Evolutionary conservation across 2,113 vertebrate species (phyloP).

Genomic region (Erinaceus europaeus): DNA sequence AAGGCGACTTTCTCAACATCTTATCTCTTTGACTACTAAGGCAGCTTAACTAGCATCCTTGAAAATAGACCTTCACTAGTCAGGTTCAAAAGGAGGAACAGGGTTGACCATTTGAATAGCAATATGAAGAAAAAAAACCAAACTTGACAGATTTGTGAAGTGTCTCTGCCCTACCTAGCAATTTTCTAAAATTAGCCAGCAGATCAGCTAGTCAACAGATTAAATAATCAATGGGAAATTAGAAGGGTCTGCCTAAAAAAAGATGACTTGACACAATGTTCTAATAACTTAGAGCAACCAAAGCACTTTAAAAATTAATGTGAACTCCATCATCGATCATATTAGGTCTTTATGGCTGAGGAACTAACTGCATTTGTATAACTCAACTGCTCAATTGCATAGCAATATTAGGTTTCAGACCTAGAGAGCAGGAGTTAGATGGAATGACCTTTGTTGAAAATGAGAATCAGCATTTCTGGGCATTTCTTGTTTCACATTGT

Average conservation of each 20-base stretch:
- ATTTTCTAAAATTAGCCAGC: conserved; percentile 36
- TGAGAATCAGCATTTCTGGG: conserved; percentile 41
- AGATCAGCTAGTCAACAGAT: conserved; percentile 5
- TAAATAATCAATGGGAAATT: conserved; percentile 22
- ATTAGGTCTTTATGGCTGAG: conserved; percentile 42
- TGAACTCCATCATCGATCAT: conserved; percentile 45
- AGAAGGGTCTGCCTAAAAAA: conserved; percentile 29
- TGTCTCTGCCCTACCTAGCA: not conserved
- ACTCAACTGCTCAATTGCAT: conserved; percentile 28
- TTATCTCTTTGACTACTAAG: not conserved
- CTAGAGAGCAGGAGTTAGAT: conserved; percentile 43
- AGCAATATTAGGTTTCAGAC: conserved; percentile 11
- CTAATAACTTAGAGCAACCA: conserved; percentile 40
- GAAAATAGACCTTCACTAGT: not conserved
- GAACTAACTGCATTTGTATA: conserved; percentile 43
- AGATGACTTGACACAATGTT: conserved; percentile 35
- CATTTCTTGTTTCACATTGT: conserved; percentile 43
- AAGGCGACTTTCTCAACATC: not conserved
- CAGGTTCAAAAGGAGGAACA: not conserved
- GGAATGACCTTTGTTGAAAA: conserved; percentile 55
- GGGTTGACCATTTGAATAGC: not conserved
- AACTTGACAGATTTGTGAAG: conserved; percentile 28
- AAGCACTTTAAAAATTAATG: conserved; percentile 64
- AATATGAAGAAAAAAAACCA: not conserved
- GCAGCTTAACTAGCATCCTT: not conserved